Base-by-base conservation (phyloP, 2,113 vertebrate species). In the Megaleporinus macrocephalus region DNA sequence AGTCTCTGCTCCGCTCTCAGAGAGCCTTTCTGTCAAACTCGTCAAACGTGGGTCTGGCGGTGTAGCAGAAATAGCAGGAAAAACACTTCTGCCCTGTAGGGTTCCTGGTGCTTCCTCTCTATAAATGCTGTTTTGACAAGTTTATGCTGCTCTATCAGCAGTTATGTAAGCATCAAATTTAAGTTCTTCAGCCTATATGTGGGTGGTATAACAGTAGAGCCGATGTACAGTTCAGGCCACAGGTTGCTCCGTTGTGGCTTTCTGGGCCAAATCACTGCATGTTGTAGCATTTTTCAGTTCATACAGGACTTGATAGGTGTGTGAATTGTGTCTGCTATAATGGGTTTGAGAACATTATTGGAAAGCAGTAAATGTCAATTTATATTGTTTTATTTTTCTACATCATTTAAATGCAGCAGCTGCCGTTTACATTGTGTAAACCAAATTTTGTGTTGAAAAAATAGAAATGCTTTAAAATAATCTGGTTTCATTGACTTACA, bases 41-140 rank as follows among this genome's bases (percentile, higher is more conserved):
- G 16, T 36, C 30, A 68, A 22, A 5, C 7, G 65, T 18, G 29
- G 4, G 0, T 36, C 65, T 68, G 65, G 36, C 65, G 2, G 30
- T 68, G 33, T 22, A 36, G 30, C 29, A 68, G 30, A 36, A 68
- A 20, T 11, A 36, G 29, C 30, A 36, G 9, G 29, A 66, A 66
- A 29, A 66, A 18, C 63, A 30, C 10, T 24, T 59, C 22, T 59
- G 55, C 22, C 51, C 51, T 20, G 16, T 55, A 55, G 51, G 15
- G 15, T 20, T 55, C 51, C 51, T 55, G 51, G 15, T 55, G 22
- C 55, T 10, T 59, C 22, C 55, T 59, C 55, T n/a, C n/a, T 36
- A 36, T 36, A 68, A 68, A 36, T 18, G n/a, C 29, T 66, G 63
- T 18, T 68, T 36, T 68, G 65, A 68, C 65, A 68, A 18, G 29